phyloP scores from a whole-genome alignment of 2,888 invertebrate genomes.

The Nasonovia ribisnigri region DNA sequence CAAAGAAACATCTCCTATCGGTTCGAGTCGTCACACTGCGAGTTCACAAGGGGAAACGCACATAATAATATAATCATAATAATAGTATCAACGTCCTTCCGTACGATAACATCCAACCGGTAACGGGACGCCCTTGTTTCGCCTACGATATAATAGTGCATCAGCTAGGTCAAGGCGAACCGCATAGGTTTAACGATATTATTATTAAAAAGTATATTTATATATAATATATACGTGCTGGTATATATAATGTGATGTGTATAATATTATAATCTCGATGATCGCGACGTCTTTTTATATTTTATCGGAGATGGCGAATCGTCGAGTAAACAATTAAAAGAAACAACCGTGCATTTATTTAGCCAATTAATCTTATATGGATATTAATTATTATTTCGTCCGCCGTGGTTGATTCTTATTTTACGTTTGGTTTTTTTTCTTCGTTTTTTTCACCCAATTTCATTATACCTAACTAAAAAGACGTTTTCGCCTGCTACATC shows the following conservation, averaged over 20 bases:
- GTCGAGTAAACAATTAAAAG: conserved; percentile 49
- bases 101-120: conserved; percentile 51
- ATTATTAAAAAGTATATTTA: conserved; percentile 19
- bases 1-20: neutral
- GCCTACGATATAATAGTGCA: conserved; percentile 42
- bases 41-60: neutral
- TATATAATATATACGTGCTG: neutral
- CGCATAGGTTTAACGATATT: conserved; percentile 44
- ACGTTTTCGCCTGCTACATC: neutral
- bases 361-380: neutral
- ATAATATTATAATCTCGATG: conserved; percentile 28
- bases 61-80: conserved; percentile 12
- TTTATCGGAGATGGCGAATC: neutral
- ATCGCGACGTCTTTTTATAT: conserved; percentile 27
- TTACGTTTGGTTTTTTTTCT: neutral
- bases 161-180: conserved; percentile 64
- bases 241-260: neutral
- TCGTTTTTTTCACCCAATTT: neutral
- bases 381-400: conserved; percentile 17
- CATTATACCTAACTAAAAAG: neutral
- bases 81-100: conserved; percentile 47
- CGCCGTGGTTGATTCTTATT: neutral
- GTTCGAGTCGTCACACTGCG: neutral
- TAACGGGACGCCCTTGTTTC: conserved; percentile 64
- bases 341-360: conserved; percentile 35